phyloP scores from a whole-genome alignment of 2,888 invertebrate genomes.

The Lacanobia oleracea region DNA sequence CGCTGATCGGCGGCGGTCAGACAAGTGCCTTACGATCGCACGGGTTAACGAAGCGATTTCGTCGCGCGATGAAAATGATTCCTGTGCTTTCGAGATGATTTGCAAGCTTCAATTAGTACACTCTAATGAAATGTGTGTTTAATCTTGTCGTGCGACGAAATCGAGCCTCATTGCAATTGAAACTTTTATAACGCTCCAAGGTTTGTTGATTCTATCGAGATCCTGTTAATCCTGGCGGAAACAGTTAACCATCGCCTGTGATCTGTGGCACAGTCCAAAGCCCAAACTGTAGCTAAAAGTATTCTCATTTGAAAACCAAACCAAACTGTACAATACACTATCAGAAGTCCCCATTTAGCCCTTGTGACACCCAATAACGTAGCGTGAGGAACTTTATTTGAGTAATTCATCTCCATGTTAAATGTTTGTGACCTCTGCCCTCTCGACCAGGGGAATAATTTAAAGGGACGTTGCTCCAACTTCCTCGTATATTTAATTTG shows the following conservation, averaged over 20 bases:
- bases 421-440: constrained; percentile 36
- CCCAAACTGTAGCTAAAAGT: neutral
- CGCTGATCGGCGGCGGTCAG: no score
- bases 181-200: neutral
- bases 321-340: neutral
- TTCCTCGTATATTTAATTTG: constrained; percentile 44
- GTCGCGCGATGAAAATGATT: no score
- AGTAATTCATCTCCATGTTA: constrained; percentile 36
- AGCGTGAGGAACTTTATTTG: constrained; percentile 18
- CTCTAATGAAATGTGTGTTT: no score
- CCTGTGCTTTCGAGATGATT: no score
- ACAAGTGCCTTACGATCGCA: no score
- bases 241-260: neutral
- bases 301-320: constrained; percentile 6
- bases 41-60: no score
- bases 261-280: neutral
- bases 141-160: no score
- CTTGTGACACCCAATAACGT: neutral
- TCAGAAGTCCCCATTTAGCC: neutral
- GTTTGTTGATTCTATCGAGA: neutral
- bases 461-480: constrained; percentile 29
- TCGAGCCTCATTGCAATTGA: no score
- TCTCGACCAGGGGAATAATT: constrained; percentile 24
- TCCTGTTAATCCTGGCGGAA: neutral
- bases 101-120: no score